These are phyloP conservation scores for Dendrolimus kikuchii DNA, from an alignment of 1,140 invertebrate species.

Conservation along the genomic window DNA sequence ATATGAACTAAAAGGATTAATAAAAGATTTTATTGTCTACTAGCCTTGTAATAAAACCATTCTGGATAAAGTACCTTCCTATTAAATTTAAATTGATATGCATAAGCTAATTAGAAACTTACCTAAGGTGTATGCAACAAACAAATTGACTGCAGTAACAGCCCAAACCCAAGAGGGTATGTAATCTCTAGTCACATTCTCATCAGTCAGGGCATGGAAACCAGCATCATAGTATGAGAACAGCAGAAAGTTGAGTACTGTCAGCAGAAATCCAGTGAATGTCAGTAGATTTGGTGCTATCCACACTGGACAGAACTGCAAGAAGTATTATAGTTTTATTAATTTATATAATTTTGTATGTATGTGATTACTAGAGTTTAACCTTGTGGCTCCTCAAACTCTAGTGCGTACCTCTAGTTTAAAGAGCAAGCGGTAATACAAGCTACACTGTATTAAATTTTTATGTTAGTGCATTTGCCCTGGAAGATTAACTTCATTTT, in stretches of 20 bases:
- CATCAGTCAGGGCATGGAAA: conserved; percentile 82
- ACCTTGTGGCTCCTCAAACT: background rate
- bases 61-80: background rate
- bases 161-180: conserved; percentile 94
- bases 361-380: background rate
- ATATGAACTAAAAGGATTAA: no score
- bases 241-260: conserved; percentile 90
- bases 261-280: conserved; percentile 94
- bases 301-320: conserved; percentile 91
- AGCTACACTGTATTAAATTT: no score
- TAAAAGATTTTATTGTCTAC: no score
- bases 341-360: conserved; percentile 2
- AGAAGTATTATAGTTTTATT: conserved; percentile 28
- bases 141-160: conserved; percentile 89
- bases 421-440: no score
- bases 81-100: background rate
- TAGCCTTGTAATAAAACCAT: no score
- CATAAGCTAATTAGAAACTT: conserved; percentile 37
- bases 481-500: no score
- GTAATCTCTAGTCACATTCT: conserved; percentile 74
- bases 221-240: conserved; percentile 91
- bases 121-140: conserved; percentile 97
- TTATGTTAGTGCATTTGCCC: no score
- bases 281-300: conserved; percentile 98
- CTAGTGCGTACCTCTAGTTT: no score